A percentile compares a stretch with the other conserved stretches of the same genome.
Evolutionary conservation across 2,888 invertebrate species (phyloP).

Genomic region (Nomada fabriciana): DNA sequence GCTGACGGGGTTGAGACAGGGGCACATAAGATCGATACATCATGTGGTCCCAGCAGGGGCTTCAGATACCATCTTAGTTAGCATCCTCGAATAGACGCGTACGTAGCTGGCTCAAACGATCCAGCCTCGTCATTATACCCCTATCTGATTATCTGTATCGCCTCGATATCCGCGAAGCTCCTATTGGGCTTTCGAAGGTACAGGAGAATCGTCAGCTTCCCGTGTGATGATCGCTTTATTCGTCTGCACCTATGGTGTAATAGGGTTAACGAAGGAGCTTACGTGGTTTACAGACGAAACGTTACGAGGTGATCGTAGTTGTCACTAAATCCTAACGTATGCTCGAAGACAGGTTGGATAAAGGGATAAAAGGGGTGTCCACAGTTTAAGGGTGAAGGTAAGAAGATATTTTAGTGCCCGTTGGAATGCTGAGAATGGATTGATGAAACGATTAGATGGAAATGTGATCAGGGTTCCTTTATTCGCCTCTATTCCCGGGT

Average conservation of each 20-base stretch:
- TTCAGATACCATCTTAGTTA: conserved; percentile 79
- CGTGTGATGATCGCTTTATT: conserved; percentile 30
- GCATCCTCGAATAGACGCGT: conserved; percentile 78
- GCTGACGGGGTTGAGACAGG: conserved; percentile 69
- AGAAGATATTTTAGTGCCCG: conserved; percentile 13
- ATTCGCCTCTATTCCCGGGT: conserved; percentile 8
- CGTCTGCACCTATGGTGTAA: conserved; percentile 17
- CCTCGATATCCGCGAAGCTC: conserved; percentile 64
- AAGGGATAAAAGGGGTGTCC: not conserved
- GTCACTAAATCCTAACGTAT: not conserved
- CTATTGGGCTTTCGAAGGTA: conserved; percentile 34
- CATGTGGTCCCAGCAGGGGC: conserved; percentile 80
- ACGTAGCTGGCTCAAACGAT: conserved; percentile 70
- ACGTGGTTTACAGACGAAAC: not conserved
- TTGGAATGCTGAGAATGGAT: conserved; percentile 35
- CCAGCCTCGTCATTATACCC: conserved; percentile 77
- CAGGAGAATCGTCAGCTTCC: conserved; percentile 22
- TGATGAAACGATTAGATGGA: conserved; percentile 55
- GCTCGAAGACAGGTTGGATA: not conserved
- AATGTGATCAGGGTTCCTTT: conserved; percentile 25
- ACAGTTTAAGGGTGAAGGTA: not conserved
- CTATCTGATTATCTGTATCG: conserved; percentile 77
- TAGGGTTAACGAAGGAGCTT: conserved; percentile 37
- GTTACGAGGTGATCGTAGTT: not conserved
- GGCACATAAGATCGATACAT: conserved; percentile 83